These are phyloP conservation scores for Coelopa pilipes DNA, from an alignment of 2,888 invertebrate species.

Conservation along the genomic window DNA sequence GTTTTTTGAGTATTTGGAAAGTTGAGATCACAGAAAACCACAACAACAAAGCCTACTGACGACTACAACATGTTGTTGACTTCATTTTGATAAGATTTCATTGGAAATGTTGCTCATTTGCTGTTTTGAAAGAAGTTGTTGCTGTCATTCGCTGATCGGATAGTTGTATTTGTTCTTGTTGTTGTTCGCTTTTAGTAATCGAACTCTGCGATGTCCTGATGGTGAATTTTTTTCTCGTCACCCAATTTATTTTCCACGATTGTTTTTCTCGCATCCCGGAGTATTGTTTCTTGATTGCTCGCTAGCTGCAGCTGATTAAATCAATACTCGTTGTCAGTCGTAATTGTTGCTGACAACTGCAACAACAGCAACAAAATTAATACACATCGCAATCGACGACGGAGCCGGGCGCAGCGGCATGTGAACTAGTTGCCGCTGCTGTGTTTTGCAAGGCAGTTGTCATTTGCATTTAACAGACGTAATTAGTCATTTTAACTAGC, in stretches of 20 bases:
- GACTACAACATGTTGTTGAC: slow-evolving; percentile 36
- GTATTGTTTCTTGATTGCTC: slow-evolving; percentile 9
- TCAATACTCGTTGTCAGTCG: slow-evolving; percentile 20
- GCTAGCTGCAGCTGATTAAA: slow-evolving; percentile 18
- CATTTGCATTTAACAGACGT: no score
- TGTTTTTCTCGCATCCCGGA: not conserved
- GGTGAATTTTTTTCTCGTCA: not conserved
- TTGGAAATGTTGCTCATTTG: slow-evolving; percentile 49
- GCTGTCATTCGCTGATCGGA: not conserved
- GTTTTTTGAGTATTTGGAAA: slow-evolving; percentile 35
- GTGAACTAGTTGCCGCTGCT: no score
- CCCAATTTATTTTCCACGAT: slow-evolving; percentile 9
- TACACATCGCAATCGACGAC: slow-evolving; percentile 2
- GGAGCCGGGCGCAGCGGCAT: no score
- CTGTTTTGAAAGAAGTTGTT: slow-evolving; percentile 38
- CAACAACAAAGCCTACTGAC: slow-evolving; percentile 40
- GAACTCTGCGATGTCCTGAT: no score
- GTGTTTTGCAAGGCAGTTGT: no score
- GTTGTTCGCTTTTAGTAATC: not conserved
- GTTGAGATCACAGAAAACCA: slow-evolving; percentile 41
- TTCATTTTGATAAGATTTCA: slow-evolving; percentile 28
- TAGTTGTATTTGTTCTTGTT: slow-evolving; percentile 31
- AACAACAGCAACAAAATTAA: no score
- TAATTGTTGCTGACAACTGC: not conserved
- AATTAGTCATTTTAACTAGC: no score